A percentile compares a stretch with the other conserved stretches of the same genome.
phyloP scores from a whole-genome alignment of 2,888 invertebrate species.

The Fragum whitleyi region DNA sequence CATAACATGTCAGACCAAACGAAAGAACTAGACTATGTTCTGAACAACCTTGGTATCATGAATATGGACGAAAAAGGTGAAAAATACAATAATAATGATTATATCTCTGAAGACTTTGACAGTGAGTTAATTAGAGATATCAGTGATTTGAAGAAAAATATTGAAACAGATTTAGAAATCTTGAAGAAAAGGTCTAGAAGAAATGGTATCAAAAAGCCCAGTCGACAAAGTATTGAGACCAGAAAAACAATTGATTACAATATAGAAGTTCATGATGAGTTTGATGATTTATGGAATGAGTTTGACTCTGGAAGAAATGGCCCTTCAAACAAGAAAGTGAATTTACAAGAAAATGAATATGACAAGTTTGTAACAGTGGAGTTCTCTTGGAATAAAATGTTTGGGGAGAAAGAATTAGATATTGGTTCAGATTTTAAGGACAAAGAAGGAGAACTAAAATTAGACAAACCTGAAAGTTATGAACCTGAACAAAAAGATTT shows the following conservation, averaged over 20 bases:
- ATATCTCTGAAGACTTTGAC: neutral
- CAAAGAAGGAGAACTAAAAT: too few species aligned
- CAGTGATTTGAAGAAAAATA: neutral
- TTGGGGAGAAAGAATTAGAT: too few species aligned
- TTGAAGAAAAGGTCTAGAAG: neutral
- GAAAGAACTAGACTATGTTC: neutral
- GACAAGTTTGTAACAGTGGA: conserved; percentile 11
- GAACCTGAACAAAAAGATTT: too few species aligned
- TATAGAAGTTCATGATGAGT: neutral
- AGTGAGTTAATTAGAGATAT: conserved; percentile 12
- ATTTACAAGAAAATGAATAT: neutral
- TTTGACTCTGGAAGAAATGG: neutral
- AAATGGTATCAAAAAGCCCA: neutral
- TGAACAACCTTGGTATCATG: neutral
- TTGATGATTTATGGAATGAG: neutral
- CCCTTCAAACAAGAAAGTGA: neutral
- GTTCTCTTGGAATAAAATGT: neutral
- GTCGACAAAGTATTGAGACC: neutral
- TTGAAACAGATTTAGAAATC: conserved; percentile 3
- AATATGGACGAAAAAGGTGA: neutral
- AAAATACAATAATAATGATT: neutral
- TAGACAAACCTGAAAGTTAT: too few species aligned
- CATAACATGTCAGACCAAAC: neutral
- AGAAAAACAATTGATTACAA: too few species aligned
- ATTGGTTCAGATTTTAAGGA: too few species aligned